Base-by-base conservation (phyloP, 2,888 invertebrate species). In the Aleiodes testaceus region DNA sequence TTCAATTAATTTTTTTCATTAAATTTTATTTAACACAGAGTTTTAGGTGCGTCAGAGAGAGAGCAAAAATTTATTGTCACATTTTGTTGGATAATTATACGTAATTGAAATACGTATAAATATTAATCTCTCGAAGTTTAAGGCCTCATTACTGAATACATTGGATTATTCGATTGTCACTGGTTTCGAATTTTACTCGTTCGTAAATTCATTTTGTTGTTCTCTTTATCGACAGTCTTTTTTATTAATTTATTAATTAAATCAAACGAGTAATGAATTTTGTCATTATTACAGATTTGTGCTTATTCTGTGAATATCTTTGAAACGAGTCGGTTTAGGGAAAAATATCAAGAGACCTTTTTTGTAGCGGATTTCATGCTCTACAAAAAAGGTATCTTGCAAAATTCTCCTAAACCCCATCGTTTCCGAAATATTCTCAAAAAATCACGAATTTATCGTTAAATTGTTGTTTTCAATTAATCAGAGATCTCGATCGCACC, bases 21-120 rank as follows among this genome's bases (percentile, higher is more conserved):
- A 69, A 18, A 72, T 73, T 75, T 72, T 74, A 71, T 77, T 81
- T 80, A 81, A 81, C 79, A 82, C 82, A 83, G 79, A 79, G 74
- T 36, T 78, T 72, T 77, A 79, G 75, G 74, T 75, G 74, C 73
- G 69, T 75, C 72, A 70, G 74, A 75, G 26, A 26, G 26, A 26
- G 75, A 74, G 69, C 72, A 66, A 49, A 52, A 30, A 47, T 68
- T 64, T 68, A 45, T 71, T 36, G 49, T 42, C 69, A 52, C 47
- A 53, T 55, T 42, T 49, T 47, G 9, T 36, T 55, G 9, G 9
- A 42, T 64, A 45, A 65, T 7, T 14, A 14, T 65, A 70, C 59
- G 49, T 65, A 63, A 18, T 44, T 42, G 18, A 18, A 42, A 45
- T 63, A 45, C 45, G 45, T 45, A 63, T 12, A 16, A 20, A 45